Evolutionary conservation across 1,140 invertebrate genomes (phyloP), one percentile per base, ranked within the genome.

Genomic region (Berghia stephanieae): DNA sequence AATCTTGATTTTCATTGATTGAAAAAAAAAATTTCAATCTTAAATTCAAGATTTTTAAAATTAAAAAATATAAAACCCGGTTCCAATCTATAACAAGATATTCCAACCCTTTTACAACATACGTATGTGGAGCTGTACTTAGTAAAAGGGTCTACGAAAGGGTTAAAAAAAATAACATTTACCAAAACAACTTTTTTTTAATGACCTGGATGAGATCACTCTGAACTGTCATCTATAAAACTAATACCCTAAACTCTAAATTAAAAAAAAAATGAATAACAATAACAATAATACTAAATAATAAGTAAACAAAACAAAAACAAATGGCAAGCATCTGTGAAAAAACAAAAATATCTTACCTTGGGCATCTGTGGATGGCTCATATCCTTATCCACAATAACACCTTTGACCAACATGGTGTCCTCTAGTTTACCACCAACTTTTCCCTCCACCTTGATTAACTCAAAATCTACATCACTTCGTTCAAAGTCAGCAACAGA

Each of bases 361-460:
- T 95, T 99, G 1, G 98, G 98, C 98, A 99, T 99, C 91, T 99
- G 98, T 70, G 98, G 96, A 92, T 99, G 98, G 83, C 96, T 98
- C 92, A 99, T 96, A 79, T 98, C 98, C 91, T 99, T 99, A 87
- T 99, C 98, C 27, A 99, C 93, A 79, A 99, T 94, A 4, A 99
- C 98, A 75, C 98, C 98, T 82, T 94, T 95, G 18, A 99, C 96
- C 43, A 99, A 90, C 91, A 97, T 93, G 0, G 98, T 97, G 89
- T 99, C 98, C 91, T 99, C 98, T 87, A 99, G 92, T 79, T 94
- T 93, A 8, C 98, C 98, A 72, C 98, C 98, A 36, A 98, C 96
- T 92, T 99, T 99, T 1, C 96, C 96, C 89, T 99, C 96, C 55
- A 99, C 94, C 91, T 99, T 99, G 86, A 99, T 99, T 70, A 99